Conservation (phyloP, 2,888 invertebrate genomes). For the Automeris io region DNA sequence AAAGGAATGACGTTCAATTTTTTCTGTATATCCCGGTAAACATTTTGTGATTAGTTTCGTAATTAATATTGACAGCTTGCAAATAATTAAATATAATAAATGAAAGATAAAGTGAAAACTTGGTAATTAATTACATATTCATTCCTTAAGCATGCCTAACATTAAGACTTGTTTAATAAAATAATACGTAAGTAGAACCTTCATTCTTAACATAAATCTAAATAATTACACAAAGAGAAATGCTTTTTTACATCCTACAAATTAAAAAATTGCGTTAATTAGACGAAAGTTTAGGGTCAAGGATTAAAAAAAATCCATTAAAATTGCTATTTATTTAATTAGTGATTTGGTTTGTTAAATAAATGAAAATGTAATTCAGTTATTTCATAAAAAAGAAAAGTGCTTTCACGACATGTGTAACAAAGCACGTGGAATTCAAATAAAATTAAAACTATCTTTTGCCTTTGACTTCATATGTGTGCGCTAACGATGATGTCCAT, state of each 20-base stretch:
- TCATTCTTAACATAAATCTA: background rate
- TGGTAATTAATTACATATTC: too few species aligned
- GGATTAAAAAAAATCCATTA: background rate
- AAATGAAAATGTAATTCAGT: conserved; percentile 8
- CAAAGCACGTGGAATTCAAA: background rate
- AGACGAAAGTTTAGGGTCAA: background rate
- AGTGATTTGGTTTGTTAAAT: conserved; percentile 4
- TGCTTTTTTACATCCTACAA: background rate
- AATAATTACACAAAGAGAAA: background rate
- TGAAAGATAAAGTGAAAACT: too few species aligned
- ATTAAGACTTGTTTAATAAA: too few species aligned
- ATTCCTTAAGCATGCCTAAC: too few species aligned
- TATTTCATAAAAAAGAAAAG: conserved; percentile 6
- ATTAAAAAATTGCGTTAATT: background rate
- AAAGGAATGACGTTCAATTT: too few species aligned
- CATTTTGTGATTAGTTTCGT: too few species aligned
- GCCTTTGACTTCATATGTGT: too few species aligned
- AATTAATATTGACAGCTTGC: too few species aligned
- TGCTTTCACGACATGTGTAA: conserved; percentile 6
- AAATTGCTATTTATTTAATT: conserved; percentile 1
- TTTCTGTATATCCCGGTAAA: too few species aligned
- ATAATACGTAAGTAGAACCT: too few species aligned
- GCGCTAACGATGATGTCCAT: too few species aligned
- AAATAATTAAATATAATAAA: too few species aligned
- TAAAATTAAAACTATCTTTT: conserved; percentile 14